A percentile compares a stretch with the other conserved stretches of the same genome.
These are phyloP conservation scores for Corythaixoides concolor DNA, from an alignment of 2,113 vertebrate genomes.

Conservation along the genomic window DNA sequence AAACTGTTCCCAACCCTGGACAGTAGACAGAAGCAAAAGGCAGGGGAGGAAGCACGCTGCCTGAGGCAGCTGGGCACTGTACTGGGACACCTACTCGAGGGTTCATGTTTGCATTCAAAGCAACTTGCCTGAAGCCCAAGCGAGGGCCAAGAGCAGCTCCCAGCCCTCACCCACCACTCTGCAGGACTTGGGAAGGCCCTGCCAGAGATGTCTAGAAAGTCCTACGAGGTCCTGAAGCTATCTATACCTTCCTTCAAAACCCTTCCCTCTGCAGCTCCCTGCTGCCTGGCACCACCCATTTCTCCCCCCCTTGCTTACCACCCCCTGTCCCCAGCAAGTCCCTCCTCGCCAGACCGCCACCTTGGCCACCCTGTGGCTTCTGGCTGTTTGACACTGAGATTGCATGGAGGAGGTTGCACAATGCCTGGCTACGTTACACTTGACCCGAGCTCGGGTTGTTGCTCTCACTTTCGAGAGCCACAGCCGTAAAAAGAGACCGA, in stretches of 20 bases:
- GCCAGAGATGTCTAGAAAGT: background rate
- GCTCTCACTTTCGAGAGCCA: background rate
- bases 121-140: background rate
- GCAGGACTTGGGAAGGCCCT: background rate
- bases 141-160: background rate
- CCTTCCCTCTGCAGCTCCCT: background rate
- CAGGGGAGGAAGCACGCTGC: background rate
- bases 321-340: background rate
- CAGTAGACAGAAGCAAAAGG: background rate
- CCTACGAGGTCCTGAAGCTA: background rate
- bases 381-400: background rate
- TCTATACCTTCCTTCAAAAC: background rate
- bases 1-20: background rate
- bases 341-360: background rate
- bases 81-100: background rate
- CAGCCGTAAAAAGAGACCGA: constrained; percentile 9
- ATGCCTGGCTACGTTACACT: background rate
- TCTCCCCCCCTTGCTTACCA: background rate
- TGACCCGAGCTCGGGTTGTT: background rate
- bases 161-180: background rate
- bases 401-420: background rate
- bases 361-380: background rate
- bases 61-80: background rate
- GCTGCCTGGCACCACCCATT: background rate
- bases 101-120: background rate